phyloP scores from a whole-genome alignment of 2,797 vertebrate genomes.

The Phoxinus dragarum region DNA sequence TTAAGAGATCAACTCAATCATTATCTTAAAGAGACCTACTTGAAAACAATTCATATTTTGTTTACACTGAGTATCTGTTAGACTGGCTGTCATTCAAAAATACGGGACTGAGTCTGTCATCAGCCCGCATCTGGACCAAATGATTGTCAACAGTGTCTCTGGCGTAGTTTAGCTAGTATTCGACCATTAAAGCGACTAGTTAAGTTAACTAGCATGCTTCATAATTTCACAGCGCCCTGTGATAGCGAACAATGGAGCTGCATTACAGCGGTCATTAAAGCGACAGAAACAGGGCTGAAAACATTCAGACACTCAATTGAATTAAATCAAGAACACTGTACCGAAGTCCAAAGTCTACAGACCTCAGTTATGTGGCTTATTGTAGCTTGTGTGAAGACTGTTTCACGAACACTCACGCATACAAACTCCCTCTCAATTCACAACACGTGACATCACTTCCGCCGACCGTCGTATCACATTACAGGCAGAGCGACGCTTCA shows the following conservation, averaged over 20 bases:
- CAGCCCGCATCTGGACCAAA: background rate
- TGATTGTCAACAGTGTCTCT: background rate
- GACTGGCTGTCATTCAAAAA: background rate
- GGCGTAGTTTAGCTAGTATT: background rate
- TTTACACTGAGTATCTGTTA: background rate
- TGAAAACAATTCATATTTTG: background rate
- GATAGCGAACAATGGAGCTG: conserved; percentile 70
- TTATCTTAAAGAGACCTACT: background rate
- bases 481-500: background rate
- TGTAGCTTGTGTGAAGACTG: background rate
- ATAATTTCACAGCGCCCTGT: background rate
- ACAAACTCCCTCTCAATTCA: conserved; percentile 58
- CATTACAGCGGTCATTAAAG: background rate
- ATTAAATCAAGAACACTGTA: background rate
- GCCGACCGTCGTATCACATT: background rate
- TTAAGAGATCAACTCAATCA: background rate
- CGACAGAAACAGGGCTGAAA: background rate
- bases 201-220: background rate
- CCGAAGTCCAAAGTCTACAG: background rate
- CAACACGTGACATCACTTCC: conserved; percentile 62
- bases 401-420: background rate
- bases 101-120: background rate
- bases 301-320: background rate
- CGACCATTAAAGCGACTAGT: background rate
- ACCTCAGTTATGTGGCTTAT: background rate